Evolutionary conservation across 2,113 vertebrate species (phyloP).

Genomic region (Rhabdomys dilectus): DNA sequence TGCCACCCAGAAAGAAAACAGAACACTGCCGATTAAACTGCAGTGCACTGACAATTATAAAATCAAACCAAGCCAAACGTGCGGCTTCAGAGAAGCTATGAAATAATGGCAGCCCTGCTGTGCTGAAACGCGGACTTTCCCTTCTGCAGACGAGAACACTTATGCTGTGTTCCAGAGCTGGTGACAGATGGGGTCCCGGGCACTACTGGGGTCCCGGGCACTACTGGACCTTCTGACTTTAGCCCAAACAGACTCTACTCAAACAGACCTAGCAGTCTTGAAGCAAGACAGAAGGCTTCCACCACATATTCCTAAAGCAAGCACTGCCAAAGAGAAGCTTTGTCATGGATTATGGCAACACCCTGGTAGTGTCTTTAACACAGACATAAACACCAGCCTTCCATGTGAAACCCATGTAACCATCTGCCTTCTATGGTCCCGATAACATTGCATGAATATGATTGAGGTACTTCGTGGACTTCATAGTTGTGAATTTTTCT

Average conservation of each 20-base stretch:
- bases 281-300: background rate
- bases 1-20: constrained; percentile 38
- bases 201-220: background rate
- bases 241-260: background rate
- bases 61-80: background rate
- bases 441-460: background rate
- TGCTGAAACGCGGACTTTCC: background rate
- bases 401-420: background rate
- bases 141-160: background rate
- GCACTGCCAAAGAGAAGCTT: background rate
- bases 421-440: background rate
- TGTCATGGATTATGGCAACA: background rate
- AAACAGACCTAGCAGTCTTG: background rate
- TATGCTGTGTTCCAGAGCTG: background rate
- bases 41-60: background rate
- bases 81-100: background rate
- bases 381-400: background rate
- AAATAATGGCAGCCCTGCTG: background rate
- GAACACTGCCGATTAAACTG: background rate
- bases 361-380: background rate
- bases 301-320: background rate
- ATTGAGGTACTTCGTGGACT: background rate
- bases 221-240: background rate
- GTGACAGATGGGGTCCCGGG: background rate
- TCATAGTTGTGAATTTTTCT: background rate